Conservation (phyloP, 2,797 vertebrate species). For the Chelidonichthys spinosus region DNA sequence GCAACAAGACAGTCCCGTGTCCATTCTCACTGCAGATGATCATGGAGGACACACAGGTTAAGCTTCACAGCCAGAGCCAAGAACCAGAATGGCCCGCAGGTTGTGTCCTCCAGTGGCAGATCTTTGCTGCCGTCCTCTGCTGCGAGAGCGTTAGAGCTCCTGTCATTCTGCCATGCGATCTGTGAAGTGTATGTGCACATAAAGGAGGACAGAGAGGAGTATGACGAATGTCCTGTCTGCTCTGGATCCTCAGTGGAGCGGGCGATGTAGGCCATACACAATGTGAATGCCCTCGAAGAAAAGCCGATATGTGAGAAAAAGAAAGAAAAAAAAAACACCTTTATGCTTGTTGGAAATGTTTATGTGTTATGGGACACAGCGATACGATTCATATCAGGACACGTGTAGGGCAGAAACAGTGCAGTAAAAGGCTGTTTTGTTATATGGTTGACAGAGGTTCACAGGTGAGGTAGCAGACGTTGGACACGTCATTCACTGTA, state of each 20-base stretch:
- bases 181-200: constrained; percentile 55
- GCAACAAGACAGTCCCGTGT: neutral
- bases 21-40: constrained; percentile 15
- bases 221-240: constrained; percentile 71
- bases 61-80: constrained; percentile 44
- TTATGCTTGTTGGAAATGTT: constrained; percentile 38
- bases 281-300: constrained; percentile 37
- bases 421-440: constrained; percentile 52
- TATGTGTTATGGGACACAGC: constrained; percentile 39
- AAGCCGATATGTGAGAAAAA: constrained; percentile 29
- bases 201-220: constrained; percentile 65
- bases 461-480: constrained; percentile 47
- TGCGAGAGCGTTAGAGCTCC: constrained; percentile 52
- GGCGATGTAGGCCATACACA: constrained; percentile 61
- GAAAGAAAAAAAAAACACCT: constrained; percentile 10
- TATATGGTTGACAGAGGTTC: constrained; percentile 44
- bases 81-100: constrained; percentile 42
- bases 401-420: constrained; percentile 13
- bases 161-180: constrained; percentile 61
- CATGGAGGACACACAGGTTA: constrained; percentile 39
- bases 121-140: constrained; percentile 51
- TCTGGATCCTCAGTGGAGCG: constrained; percentile 56
- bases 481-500: constrained; percentile 30
- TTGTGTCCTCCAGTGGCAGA: constrained; percentile 45
- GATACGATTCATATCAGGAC: constrained; percentile 35